Base-by-base conservation (phyloP, 1,140 invertebrate species). In the Zaprionus davidi region DNA sequence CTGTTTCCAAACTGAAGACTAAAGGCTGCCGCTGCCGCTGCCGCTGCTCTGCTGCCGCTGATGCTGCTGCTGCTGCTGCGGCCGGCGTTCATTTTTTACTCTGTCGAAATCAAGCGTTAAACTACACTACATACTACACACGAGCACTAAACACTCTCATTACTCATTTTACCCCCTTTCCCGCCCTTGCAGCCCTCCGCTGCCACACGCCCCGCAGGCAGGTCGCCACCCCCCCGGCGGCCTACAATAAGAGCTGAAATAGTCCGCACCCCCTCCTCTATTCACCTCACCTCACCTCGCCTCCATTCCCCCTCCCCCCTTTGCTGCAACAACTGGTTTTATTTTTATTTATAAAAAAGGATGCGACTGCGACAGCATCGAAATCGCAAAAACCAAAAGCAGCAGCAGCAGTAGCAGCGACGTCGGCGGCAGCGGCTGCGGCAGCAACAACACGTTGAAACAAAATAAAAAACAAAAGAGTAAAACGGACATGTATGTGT, bases 271-370 rank as follows among this genome's bases (percentile, higher is more conserved):
- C 53, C n/a, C 67, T 44, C 46, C 3, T 24, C 31, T 5, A 9
- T 53, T 20, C 55, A 11, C 22, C 28, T 13, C 55, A 11, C 22
- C 28, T 13, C 9, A 11, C 22, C 28, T 11, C 9, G 38, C 41
- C 69, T 7, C 60, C 20, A 28, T 60, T 46, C 28, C 5, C 1
- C 38, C n/a, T 6, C n/a, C 15, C 20, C 11, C n/a, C n/a, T 28
- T 13, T 38, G n/a, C 26, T 28, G 31, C 77, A 76, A 67, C 75
- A 69, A 59, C 81, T 69, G 68, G 53, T 38, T 63, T 71, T 63
- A 71, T 75, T 75, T 75, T 70, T 51, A 60, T 58, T 75, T 69
- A 75, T 79, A 86, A 88, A 87, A 87, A 90, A 80, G 85, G 81
- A 83, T 88, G 85, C 85, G 84, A 79, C 76, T 51, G 74, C 81